Conservation (phyloP, 2,113 vertebrate genomes). For the Trichechus manatus region DNA sequence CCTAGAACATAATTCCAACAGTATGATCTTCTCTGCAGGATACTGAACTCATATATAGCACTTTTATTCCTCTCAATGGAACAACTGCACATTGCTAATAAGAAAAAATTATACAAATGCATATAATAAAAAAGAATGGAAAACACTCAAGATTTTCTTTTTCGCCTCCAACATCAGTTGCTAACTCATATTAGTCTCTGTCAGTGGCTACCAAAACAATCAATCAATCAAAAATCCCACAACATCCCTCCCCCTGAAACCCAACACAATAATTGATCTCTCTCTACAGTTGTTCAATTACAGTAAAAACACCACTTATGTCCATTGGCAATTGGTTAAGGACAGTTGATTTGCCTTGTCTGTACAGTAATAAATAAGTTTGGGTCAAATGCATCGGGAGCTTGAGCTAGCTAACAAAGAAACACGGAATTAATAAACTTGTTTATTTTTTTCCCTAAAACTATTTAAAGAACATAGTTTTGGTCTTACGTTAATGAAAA, state of each 20-base stretch:
- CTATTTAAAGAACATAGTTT: conserved; percentile 75
- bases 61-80: conserved; percentile 65
- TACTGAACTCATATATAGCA: conserved; percentile 46
- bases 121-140: conserved; percentile 45
- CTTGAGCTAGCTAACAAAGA: conserved; percentile 27
- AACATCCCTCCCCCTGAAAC: conserved; percentile 46
- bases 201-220: conserved; percentile 4
- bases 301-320: conserved; percentile 70
- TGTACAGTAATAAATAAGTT: conserved; percentile 85
- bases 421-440: conserved; percentile 70
- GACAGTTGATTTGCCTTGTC: conserved; percentile 65
- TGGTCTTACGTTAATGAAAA: conserved; percentile 84
- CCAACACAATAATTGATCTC: conserved; percentile 71
- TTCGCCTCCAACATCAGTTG: background rate
- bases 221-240: background rate
- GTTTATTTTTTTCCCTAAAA: conserved; percentile 71
- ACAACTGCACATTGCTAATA: conserved; percentile 67
- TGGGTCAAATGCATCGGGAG: conserved; percentile 68
- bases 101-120: conserved; percentile 55
- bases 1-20: conserved; percentile 23
- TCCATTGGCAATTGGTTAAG: conserved; percentile 55
- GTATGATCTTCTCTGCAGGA: conserved; percentile 48
- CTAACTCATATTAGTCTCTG: conserved; percentile 45
- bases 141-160: conserved; percentile 6
- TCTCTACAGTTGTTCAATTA: conserved; percentile 42